Evolutionary conservation across 1,140 invertebrate genomes (phyloP).

Genomic region (Colletes gigas): DNA sequence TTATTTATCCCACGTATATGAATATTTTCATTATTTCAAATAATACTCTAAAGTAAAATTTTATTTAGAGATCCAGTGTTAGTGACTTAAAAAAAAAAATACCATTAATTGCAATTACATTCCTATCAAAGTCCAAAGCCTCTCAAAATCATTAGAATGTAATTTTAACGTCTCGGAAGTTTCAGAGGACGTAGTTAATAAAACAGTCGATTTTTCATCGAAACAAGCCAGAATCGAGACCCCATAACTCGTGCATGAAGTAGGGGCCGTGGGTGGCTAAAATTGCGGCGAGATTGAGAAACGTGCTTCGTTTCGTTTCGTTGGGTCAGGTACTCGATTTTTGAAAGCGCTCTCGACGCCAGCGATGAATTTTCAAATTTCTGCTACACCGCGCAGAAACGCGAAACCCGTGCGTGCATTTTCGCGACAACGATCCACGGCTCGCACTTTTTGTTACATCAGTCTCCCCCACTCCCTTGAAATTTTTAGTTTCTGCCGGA

Average conservation of each 20-base stretch:
- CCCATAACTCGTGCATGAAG: slow-evolving; percentile 56
- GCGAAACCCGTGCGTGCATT: neutral
- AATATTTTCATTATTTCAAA: too few relatives aligned
- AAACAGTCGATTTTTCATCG: too few relatives aligned
- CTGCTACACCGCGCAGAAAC: neutral
- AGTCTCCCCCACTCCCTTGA: neutral
- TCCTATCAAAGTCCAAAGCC: too few relatives aligned
- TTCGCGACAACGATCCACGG: neutral
- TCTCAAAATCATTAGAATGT: too few relatives aligned
- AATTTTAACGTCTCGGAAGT: too few relatives aligned
- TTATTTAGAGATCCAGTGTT: too few relatives aligned
- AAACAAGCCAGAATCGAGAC: neutral
- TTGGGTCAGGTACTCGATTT: slow-evolving; percentile 38
- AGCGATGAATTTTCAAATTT: slow-evolving; percentile 35
- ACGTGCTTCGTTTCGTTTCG: slow-evolving; percentile 1
- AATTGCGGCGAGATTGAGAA: slow-evolving; percentile 50
- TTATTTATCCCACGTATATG: too few relatives aligned
- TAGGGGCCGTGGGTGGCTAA: neutral
- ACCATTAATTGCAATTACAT: too few relatives aligned
- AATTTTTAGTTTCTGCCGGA: neutral
- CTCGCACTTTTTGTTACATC: neutral
- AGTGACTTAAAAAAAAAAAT: too few relatives aligned
- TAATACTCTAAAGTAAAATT: too few relatives aligned
- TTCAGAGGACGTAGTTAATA: too few relatives aligned
- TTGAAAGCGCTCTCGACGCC: neutral